Percentiles rank a stretch among this genome's conserved stretches.
Evolutionary conservation across 2,797 vertebrate genomes (phyloP).

Genomic region (Octomys mimax): DNA sequence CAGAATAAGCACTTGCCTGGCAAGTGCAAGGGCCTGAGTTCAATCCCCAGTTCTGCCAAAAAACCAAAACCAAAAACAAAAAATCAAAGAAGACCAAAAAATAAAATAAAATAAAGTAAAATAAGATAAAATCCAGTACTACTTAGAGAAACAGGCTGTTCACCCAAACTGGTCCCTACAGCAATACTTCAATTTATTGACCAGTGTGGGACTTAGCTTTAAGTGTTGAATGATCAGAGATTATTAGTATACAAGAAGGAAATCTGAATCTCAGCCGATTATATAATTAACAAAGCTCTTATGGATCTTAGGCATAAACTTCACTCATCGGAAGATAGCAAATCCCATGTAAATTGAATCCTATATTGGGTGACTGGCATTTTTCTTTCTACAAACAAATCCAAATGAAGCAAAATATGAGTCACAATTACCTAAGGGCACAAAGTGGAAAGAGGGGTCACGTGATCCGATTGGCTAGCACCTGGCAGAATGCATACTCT

Average conservation of each 20-base stretch:
- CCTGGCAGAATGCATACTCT: background rate
- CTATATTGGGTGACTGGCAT: background rate
- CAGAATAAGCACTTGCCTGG: no score
- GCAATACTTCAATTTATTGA: background rate
- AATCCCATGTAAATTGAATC: background rate
- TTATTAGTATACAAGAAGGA: background rate
- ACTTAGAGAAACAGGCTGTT: background rate
- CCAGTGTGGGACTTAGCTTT: background rate
- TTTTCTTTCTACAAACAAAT: background rate
- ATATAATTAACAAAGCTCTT: background rate
- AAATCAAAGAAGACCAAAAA: background rate
- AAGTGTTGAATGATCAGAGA: background rate
- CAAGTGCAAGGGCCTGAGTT: no score
- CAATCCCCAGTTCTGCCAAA: no score
- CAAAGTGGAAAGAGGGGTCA: background rate
- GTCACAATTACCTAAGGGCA: background rate
- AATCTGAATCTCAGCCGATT: background rate
- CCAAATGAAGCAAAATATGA: background rate
- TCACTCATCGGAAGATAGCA: background rate
- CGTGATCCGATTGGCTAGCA: background rate
- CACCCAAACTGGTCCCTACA: background rate
- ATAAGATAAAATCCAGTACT: background rate
- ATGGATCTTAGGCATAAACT: background rate
- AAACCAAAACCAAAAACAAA: no score
- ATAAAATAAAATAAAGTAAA: no score